Evolutionary conservation across 2,797 vertebrate genomes (phyloP), one percentile per base, ranked within the genome.

Genomic region (Merluccius polli): DNA sequence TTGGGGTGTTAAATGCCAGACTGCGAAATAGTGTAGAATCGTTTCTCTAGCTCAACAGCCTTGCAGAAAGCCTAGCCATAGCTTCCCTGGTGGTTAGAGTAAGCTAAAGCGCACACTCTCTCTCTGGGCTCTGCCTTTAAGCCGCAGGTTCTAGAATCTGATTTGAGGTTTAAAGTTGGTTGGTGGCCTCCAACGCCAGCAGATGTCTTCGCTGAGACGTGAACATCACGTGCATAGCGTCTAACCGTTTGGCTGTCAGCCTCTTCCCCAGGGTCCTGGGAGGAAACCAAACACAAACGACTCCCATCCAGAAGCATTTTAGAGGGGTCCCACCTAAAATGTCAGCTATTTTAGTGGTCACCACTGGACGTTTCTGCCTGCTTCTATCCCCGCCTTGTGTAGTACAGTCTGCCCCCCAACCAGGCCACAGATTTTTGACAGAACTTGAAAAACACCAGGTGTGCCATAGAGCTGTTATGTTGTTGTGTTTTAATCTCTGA

Each of bases 171-270:
- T 81, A 70, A 82, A 38, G 32, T 38, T 5, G 29, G 44, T 29
- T 91, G 84, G 89, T 88, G 87, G 74, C 84, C 73, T 84, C 80
- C 24, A 15, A 36, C 48, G 84, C 76, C 75, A 85, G 87, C 92
- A 92, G 91, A 87, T 92, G 91, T 91, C 77, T 89, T 82, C 65
- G 35, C 80, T 74, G 78, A 82, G 74, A 75, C 73, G 79, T 90
- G 91, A 93, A 93, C 91, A 93, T 83, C 83, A 87, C 87, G 81
- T 78, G 82, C 75, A 59, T 80, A 81, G 82, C 38, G 29, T 85
- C 85, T 59, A 85, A 87, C 91, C 82, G 90, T 91, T 88, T 69
- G 71, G 65, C 84, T 85, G 70, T 35, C 83, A 77, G 82, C 72
- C 80, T 80, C 83, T 73, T 90, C 89, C 92, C 89, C 73, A 81